Percentiles rank a stretch among this genome's conserved stretches.
phyloP scores from a whole-genome alignment of 2,797 vertebrate species.

The Gymnothorax reevesii region DNA sequence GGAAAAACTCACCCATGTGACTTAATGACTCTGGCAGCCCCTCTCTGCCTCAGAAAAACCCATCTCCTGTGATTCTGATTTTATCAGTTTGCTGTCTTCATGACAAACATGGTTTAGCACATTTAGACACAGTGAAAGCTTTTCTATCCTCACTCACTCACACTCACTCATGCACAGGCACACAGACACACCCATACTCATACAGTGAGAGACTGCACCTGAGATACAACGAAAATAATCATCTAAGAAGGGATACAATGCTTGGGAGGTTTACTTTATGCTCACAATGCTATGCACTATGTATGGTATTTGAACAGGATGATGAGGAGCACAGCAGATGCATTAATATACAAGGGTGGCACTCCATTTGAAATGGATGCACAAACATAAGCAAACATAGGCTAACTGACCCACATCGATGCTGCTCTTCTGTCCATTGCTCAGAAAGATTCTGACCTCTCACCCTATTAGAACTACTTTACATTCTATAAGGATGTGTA shows the following conservation, averaged over 20 bases:
- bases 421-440: neutral
- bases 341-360: neutral
- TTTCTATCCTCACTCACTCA: neutral
- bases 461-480: neutral
- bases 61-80: constrained; percentile 60
- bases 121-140: constrained; percentile 50
- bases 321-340: neutral
- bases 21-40: constrained; percentile 75
- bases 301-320: too few species aligned
- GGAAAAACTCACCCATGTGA: constrained; percentile 55
- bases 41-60: constrained; percentile 66
- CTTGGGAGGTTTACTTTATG: too few species aligned
- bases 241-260: too few species aligned
- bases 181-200: neutral
- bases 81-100: constrained; percentile 59
- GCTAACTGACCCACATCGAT: neutral
- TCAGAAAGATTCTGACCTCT: constrained; percentile 3
- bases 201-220: too few species aligned
- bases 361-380: too few species aligned
- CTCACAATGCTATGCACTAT: too few species aligned
- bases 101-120: constrained; percentile 74
- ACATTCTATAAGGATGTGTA: constrained; percentile 40
- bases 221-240: too few species aligned
- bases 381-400: too few species aligned
- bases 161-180: neutral